Percentiles rank a stretch among this genome's conserved stretches.
Evolutionary conservation across 2,797 vertebrate species (phyloP).

Genomic region (Salarias fasciatus): DNA sequence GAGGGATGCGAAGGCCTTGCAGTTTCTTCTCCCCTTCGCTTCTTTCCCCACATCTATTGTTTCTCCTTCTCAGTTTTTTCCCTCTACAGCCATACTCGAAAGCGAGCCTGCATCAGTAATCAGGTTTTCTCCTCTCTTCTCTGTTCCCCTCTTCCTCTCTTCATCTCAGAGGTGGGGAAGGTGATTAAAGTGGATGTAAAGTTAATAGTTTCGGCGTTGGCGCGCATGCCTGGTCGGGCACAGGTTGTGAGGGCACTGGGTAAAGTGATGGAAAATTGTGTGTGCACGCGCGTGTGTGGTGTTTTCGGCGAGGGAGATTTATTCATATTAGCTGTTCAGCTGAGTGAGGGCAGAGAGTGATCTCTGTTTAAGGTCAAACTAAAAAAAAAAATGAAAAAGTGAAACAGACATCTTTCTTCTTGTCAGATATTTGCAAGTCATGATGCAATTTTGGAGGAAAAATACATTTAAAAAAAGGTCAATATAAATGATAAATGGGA

Average conservation of each 20-base stretch:
- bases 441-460: slow-evolving; percentile 11
- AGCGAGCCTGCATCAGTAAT: slow-evolving; percentile 10
- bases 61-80: slow-evolving; percentile 2
- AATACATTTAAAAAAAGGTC: slow-evolving; percentile 7
- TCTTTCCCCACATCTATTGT: slow-evolving; percentile 16
- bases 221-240: slow-evolving; percentile 43
- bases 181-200: slow-evolving; percentile 58
- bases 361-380: slow-evolving; percentile 28
- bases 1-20: slow-evolving; percentile 14
- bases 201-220: slow-evolving; percentile 53
- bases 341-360: slow-evolving; percentile 16
- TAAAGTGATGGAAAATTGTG: slow-evolving; percentile 25
- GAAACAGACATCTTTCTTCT: slow-evolving; percentile 2
- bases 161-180: slow-evolving; percentile 24
- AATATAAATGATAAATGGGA: slow-evolving; percentile 22
- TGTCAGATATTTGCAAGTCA: slow-evolving; percentile 19
- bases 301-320: slow-evolving; percentile 41
- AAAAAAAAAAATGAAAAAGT: slow-evolving; percentile 29
- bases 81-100: slow-evolving; percentile 4
- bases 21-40: slow-evolving; percentile 19
- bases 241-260: slow-evolving; percentile 10
- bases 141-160: slow-evolving; percentile 7
- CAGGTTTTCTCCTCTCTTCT: slow-evolving; percentile 7
- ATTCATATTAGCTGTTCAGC: slow-evolving; percentile 30
- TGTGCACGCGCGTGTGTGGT: slow-evolving; percentile 13